Percentiles rank a stretch among this genome's conserved stretches.
Evolutionary conservation across 2,113 vertebrate species (phyloP).

Genomic region (Clinocottus analis): DNA sequence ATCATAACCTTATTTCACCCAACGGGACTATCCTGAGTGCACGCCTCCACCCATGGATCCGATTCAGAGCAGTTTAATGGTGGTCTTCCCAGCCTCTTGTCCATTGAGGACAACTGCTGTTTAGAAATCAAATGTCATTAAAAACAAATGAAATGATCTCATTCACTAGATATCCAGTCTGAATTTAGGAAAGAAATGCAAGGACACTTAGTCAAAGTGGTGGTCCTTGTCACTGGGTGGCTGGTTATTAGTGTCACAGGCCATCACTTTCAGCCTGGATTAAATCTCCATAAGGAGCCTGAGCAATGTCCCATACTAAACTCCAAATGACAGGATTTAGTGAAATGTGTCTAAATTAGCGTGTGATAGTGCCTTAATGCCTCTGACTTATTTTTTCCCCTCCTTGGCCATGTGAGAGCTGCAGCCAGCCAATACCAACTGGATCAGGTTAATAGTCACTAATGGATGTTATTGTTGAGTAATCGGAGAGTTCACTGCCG

Average conservation of each 20-base stretch:
- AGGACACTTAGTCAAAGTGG: constrained; percentile 24
- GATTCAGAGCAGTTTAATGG: constrained; percentile 8
- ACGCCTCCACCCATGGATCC: constrained; percentile 33
- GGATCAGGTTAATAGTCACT: constrained; percentile 50
- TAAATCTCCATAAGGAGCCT: constrained; percentile 65
- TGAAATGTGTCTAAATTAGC: constrained; percentile 75
- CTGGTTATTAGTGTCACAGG: constrained; percentile 75
- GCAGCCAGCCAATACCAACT: constrained; percentile 62
- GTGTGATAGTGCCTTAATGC: constrained; percentile 76
- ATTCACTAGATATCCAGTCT: constrained; percentile 20
- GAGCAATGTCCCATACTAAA: constrained; percentile 68
- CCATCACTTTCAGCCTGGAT: constrained; percentile 74
- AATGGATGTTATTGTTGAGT: constrained; percentile 68
- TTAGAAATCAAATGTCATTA: constrained; percentile 28
- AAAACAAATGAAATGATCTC: constrained; percentile 44
- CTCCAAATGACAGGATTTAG: constrained; percentile 62
- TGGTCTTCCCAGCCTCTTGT: constrained; percentile 8
- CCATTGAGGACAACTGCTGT: neutral
- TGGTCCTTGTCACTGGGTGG: constrained; percentile 68
- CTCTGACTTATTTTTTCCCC: constrained; percentile 31
- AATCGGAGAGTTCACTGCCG: constrained; percentile 48
- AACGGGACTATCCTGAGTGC: constrained; percentile 31
- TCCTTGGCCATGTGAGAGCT: constrained; percentile 46
- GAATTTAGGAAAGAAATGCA: constrained; percentile 14
- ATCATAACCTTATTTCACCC: constrained; percentile 24